Conservation (phyloP, 2,888 invertebrate species). For the Atherix ibis region DNA sequence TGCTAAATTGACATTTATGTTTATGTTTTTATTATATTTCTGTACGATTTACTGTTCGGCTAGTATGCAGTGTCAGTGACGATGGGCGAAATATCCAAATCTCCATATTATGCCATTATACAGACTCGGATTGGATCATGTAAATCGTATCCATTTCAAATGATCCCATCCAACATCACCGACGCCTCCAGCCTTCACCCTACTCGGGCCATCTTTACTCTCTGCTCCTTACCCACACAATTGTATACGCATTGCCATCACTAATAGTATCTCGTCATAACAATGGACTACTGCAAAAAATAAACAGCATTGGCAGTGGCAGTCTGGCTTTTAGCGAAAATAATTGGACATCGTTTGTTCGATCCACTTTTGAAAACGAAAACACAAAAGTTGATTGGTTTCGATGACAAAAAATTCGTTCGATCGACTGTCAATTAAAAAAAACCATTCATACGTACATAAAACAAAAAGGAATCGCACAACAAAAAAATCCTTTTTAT, state of each 20-base stretch:
- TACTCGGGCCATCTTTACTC: too few relatives aligned
- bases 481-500: too few relatives aligned
- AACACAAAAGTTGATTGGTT: constrained; percentile 10
- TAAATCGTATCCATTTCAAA: neutral
- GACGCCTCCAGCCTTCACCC: too few relatives aligned
- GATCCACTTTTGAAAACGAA: constrained; percentile 1
- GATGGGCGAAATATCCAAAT: too few relatives aligned
- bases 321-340: constrained; percentile 6
- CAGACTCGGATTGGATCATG: neutral
- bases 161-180: neutral
- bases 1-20: constrained; percentile 19
- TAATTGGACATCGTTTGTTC: constrained; percentile 12
- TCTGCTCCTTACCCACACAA: too few relatives aligned
- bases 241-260: neutral
- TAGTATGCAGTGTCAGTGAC: too few relatives aligned
- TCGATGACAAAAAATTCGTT: neutral
- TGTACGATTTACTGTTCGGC: neutral
- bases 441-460: too few relatives aligned
- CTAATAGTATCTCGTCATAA: neutral
- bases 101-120: too few relatives aligned
- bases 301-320: neutral
- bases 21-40: constrained; percentile 15
- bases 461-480: too few relatives aligned
- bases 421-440: too few relatives aligned
- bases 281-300: too few relatives aligned